Evolutionary conservation across 2,888 invertebrate species (phyloP).

Genomic region (Diploptera punctata): DNA sequence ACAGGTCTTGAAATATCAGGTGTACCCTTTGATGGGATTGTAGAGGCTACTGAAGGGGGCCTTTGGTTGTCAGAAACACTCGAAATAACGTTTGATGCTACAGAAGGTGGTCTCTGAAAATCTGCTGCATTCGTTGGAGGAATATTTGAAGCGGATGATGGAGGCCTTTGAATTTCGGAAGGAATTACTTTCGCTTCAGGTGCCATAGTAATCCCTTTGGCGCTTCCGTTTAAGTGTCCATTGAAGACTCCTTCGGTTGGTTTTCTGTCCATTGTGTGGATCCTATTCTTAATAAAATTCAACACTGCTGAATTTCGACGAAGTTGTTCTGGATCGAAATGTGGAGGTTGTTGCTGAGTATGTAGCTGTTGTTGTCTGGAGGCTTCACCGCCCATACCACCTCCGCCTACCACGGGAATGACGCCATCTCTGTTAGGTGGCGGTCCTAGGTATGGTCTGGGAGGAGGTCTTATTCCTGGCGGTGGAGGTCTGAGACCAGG

Average conservation of each 20-base stretch:
- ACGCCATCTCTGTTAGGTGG: conserved; percentile 6
- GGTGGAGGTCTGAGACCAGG: not conserved
- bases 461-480: conserved; percentile 5
- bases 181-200: not conserved
- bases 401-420: not conserved
- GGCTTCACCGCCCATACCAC: conserved; percentile 17
- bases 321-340: not conserved
- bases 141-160: not conserved
- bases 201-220: too few relatives aligned
- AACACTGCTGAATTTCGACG: not conserved
- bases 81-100: not conserved
- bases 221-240: not conserved
- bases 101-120: not conserved
- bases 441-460: not conserved
- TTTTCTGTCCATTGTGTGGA: not conserved
- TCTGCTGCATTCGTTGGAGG: not conserved
- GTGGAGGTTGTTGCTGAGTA: not conserved
- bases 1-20: too few relatives aligned
- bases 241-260: not conserved
- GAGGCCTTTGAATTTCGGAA: not conserved
- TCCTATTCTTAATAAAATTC: not conserved
- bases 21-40: too few relatives aligned
- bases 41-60: not conserved
- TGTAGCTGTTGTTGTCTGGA: not conserved
- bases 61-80: not conserved